phyloP scores from a whole-genome alignment of 2,797 vertebrate species.

The Thripadectes ignobilis region DNA sequence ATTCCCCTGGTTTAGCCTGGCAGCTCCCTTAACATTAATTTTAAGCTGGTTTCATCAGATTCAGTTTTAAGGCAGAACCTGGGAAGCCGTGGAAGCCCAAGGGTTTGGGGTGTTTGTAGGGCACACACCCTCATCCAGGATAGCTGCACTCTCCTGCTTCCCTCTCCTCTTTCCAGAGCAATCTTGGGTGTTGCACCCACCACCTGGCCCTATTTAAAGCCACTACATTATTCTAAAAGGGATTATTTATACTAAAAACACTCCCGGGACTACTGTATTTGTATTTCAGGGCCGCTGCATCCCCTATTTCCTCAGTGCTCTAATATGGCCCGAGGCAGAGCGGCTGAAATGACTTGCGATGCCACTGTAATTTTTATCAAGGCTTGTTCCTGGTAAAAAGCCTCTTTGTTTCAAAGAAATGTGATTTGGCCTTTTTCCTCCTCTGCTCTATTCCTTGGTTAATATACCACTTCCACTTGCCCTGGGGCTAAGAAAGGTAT shows the following conservation, averaged over 20 bases:
- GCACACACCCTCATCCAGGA: background rate
- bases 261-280: constrained; percentile 69
- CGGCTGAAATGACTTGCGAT: constrained; percentile 77
- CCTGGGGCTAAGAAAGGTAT: constrained; percentile 78
- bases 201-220: constrained; percentile 75
- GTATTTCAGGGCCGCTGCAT: constrained; percentile 72
- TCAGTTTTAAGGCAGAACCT: background rate
- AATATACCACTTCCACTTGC: constrained; percentile 81
- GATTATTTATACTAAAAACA: constrained; percentile 74
- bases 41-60: background rate
- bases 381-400: constrained; percentile 83
- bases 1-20: background rate
- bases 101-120: background rate
- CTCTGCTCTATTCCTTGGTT: constrained; percentile 77
- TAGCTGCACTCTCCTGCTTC: rapidly evolving
- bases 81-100: background rate
- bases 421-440: constrained; percentile 81
- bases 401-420: constrained; percentile 85
- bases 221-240: constrained; percentile 68
- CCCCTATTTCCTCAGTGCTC: constrained; percentile 76
- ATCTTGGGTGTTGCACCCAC: constrained; percentile 31
- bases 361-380: constrained; percentile 85
- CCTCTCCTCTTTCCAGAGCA: background rate
- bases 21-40: background rate
- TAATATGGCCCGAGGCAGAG: constrained; percentile 71